Conservation (phyloP, 1,140 invertebrate genomes). For the Neotoxoptera formosana region DNA sequence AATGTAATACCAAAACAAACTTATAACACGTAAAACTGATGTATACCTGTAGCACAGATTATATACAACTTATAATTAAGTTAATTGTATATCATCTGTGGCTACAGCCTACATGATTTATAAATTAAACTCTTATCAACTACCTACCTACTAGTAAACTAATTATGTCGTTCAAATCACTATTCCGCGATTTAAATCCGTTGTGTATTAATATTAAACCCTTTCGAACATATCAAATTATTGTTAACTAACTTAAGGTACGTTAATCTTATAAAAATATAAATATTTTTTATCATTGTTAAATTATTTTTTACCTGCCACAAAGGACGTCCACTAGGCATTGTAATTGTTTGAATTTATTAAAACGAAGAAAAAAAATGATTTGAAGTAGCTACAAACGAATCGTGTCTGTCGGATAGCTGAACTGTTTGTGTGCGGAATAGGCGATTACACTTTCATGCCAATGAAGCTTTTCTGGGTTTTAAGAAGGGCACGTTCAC, state of each 20-base stretch:
- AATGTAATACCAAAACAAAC: background rate
- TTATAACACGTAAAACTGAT: background rate
- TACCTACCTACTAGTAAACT: background rate
- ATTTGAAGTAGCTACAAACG: background rate
- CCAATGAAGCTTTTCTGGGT: background rate
- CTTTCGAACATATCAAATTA: background rate
- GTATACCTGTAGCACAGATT: no score
- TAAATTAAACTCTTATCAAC: background rate
- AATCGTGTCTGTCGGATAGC: background rate
- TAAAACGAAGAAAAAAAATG: background rate
- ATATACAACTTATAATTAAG: no score
- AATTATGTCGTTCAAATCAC: background rate
- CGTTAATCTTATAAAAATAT: background rate
- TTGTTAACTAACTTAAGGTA: background rate
- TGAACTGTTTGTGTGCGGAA: background rate
- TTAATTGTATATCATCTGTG: no score
- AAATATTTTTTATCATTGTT: background rate
- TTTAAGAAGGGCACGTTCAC: constrained; percentile 19
- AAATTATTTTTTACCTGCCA: constrained; percentile 31
- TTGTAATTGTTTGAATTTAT: background rate
- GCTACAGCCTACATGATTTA: background rate
- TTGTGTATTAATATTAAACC: background rate
- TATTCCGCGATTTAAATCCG: background rate
- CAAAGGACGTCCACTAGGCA: constrained; percentile 44
- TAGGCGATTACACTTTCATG: background rate